Evolutionary conservation across 2,113 vertebrate genomes (phyloP).

Genomic region (Mesoclemmys tuberculata): DNA sequence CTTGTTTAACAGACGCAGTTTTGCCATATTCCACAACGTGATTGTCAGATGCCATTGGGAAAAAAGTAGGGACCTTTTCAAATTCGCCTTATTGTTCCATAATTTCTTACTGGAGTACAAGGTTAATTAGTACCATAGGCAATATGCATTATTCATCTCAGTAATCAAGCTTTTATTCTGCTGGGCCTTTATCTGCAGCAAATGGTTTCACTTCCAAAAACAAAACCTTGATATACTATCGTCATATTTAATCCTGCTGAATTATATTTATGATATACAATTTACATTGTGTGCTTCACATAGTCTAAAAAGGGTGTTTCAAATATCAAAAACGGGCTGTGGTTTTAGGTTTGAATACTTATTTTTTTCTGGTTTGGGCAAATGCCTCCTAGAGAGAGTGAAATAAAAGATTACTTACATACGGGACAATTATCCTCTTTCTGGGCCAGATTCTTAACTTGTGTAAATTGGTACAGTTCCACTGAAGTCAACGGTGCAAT

Average conservation of each 20-base stretch:
- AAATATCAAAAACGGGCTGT: neutral
- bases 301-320: conserved; percentile 11
- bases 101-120: conserved; percentile 71
- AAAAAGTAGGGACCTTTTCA: conserved; percentile 64
- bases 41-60: conserved; percentile 67
- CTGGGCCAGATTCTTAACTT: neutral
- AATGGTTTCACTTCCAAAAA: conserved; percentile 62
- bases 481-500: rapidly evolving
- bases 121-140: conserved; percentile 81
- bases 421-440: neutral
- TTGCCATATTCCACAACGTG: conserved; percentile 25
- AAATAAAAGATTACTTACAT: neutral
- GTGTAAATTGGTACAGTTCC: neutral
- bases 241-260: conserved; percentile 66
- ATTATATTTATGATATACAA: conserved; percentile 49
- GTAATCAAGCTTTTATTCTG: conserved; percentile 73
- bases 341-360: neutral
- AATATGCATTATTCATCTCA: conserved; percentile 78
- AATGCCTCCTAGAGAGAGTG: neutral
- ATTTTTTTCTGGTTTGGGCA: neutral
- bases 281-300: conserved; percentile 29
- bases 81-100: conserved; percentile 77
- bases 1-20: conserved; percentile 42
- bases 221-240: conserved; percentile 69
- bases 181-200: conserved; percentile 51